A percentile compares a stretch with the other conserved stretches of the same genome.
Evolutionary conservation across 1,140 invertebrate species (phyloP).

Genomic region (Leptinotarsa undecemlineata): DNA sequence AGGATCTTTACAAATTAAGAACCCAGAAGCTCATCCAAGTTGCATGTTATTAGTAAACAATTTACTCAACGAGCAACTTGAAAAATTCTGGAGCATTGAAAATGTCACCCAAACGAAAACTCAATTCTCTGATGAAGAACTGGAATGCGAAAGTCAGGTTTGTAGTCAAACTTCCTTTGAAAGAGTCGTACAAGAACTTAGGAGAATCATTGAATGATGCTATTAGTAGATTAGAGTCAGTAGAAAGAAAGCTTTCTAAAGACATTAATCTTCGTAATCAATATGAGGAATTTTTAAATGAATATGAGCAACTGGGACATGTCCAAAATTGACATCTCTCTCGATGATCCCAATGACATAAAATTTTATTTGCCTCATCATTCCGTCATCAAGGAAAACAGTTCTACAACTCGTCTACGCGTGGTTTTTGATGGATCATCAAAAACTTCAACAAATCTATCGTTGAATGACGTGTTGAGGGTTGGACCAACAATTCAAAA

Average conservation of each 20-base stretch:
- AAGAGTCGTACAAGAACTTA: neutral
- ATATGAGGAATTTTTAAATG: slow-evolving; percentile 46
- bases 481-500: slow-evolving; percentile 1
- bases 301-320: slow-evolving; percentile 50
- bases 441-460: slow-evolving; percentile 41
- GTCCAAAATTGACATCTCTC: slow-evolving; percentile 31
- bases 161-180: slow-evolving; percentile 27
- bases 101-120: neutral
- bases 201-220: slow-evolving; percentile 15
- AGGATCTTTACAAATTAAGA: neutral
- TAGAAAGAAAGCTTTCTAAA: slow-evolving; percentile 25
- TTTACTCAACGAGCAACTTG: too few relatives aligned
- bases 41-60: too few relatives aligned
- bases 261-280: slow-evolving; percentile 16
- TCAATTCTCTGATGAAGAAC: slow-evolving; percentile 7
- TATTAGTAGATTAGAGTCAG: slow-evolving; percentile 23
- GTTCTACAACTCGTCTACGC: slow-evolving; percentile 36
- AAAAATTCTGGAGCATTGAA: neutral
- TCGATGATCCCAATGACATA: neutral
- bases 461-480: slow-evolving; percentile 48
- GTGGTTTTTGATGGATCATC: slow-evolving; percentile 45
- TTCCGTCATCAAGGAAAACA: neutral
- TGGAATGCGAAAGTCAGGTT: slow-evolving; percentile 18
- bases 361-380: slow-evolving; percentile 3
- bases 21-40: too few relatives aligned